Percentiles rank a stretch among this genome's conserved stretches.
Evolutionary conservation across 2,113 vertebrate species (phyloP).

Genomic region (Oriolus oriolus): DNA sequence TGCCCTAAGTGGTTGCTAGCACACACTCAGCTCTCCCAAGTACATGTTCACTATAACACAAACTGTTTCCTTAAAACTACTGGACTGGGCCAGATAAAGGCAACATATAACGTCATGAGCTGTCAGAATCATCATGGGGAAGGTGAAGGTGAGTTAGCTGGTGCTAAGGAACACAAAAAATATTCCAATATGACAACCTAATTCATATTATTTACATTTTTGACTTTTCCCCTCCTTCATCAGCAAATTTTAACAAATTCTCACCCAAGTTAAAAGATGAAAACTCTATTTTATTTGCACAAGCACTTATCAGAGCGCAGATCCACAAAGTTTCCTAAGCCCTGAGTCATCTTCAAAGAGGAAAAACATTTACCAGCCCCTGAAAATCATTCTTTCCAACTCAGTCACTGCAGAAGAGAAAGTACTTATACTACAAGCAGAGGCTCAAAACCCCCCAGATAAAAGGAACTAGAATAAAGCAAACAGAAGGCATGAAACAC

Average conservation of each 20-base stretch:
- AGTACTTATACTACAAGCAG: background rate
- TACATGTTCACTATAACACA: background rate
- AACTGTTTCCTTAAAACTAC: background rate
- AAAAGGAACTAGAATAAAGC: background rate
- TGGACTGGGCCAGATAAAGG: background rate
- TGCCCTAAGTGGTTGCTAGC: background rate
- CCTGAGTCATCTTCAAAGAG: background rate
- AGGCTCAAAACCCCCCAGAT: background rate
- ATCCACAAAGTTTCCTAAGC: background rate
- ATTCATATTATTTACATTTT: background rate
- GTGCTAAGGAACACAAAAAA: background rate
- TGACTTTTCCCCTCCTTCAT: background rate
- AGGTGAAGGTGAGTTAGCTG: background rate
- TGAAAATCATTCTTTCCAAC: background rate
- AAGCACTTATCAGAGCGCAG: background rate
- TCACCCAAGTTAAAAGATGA: background rate
- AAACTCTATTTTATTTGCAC: background rate
- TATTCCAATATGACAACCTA: background rate
- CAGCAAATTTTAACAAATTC: background rate
- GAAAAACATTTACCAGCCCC: background rate
- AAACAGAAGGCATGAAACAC: background rate
- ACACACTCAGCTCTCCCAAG: background rate
- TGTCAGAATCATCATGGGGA: background rate
- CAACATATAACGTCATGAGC: background rate
- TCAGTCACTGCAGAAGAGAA: background rate